phyloP scores from a whole-genome alignment of 2,113 vertebrate species.

The Zeus faber region DNA sequence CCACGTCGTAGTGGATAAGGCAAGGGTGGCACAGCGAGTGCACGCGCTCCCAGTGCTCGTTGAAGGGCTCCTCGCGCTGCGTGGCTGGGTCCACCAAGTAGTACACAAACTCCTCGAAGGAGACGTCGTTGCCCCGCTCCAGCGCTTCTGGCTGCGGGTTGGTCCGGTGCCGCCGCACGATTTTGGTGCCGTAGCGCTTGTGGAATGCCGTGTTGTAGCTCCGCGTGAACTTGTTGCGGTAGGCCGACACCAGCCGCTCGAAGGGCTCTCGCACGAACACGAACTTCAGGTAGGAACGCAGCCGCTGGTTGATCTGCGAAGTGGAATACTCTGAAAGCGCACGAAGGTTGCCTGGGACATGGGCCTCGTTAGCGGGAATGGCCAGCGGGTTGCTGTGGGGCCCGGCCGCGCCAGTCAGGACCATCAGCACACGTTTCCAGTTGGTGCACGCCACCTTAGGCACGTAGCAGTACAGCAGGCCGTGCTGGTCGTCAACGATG shows the following conservation, averaged over 20 bases:
- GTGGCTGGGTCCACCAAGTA: slow-evolving; percentile 90
- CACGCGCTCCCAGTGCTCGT: slow-evolving; percentile 94
- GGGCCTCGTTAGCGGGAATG: slow-evolving; percentile 87
- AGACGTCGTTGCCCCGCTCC: slow-evolving; percentile 84
- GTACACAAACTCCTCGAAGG: slow-evolving; percentile 91
- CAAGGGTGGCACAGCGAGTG: slow-evolving; percentile 94
- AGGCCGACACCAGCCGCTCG: slow-evolving; percentile 90
- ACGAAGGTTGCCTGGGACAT: slow-evolving; percentile 80
- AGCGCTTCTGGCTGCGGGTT: slow-evolving; percentile 76
- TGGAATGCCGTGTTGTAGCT: slow-evolving; percentile 92
- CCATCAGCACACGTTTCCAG: slow-evolving; percentile 94
- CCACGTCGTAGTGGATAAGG: slow-evolving; percentile 88
- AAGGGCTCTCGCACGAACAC: slow-evolving; percentile 93
- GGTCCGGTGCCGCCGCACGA: slow-evolving; percentile 82
- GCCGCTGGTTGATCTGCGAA: slow-evolving; percentile 84
- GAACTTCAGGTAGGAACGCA: slow-evolving; percentile 92
- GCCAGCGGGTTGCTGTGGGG: slow-evolving; percentile 75
- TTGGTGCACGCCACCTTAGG: slow-evolving; percentile 95
- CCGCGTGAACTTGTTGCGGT: slow-evolving; percentile 89
- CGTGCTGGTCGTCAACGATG: slow-evolving; percentile 85
- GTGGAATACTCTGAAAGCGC: slow-evolving; percentile 84
- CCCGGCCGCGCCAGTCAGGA: slow-evolving; percentile 79
- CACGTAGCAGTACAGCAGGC: slow-evolving; percentile 91
- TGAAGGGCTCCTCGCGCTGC: slow-evolving; percentile 87
- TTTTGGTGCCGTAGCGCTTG: slow-evolving; percentile 87